Evolutionary conservation across 2,888 invertebrate species (phyloP), one percentile per base, ranked within the genome.

Genomic region (Crematogaster levior): DNA sequence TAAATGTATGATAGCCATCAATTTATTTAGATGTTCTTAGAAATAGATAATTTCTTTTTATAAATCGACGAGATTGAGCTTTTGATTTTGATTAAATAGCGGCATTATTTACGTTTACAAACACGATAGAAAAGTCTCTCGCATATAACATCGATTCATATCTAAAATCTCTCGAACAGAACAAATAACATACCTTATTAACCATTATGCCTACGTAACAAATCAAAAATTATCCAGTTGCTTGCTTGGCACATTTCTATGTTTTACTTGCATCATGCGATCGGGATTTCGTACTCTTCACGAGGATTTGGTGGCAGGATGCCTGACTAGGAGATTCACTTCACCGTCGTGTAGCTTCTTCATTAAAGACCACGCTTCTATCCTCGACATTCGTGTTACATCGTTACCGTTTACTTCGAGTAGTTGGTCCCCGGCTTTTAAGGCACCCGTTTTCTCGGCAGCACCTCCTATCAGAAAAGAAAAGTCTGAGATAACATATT

Each of bases 361-460:
- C 95, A 99, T 97, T 84, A 97, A 96, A 89, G 97, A 97, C 99
- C 99, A 99, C 75, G 98, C 98, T 95, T 98, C 98, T 89, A 98
- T 98, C 91, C 99, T 96, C n/a, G 98, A 97, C 96, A 98, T 97
- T 84, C 96, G 96, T 86, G 97, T 96, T 92, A 98, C 97, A 90
- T 97, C 97, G 87, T 96, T 96, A 74, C 97, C 97, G 91, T 98
- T 98, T 74, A 98, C 97, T 89, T 96, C 96, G 48, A 98, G 95
- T 88, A 99, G 96, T 95, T 98, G 98, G 94, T 99, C 98, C 75
- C 98, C 98, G 88, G 97, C 97, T 93, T 96, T 96, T 91, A 99
- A 96, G 92, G 96, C 96, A 84, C 98, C 97, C 93, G 97, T 97
- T 95, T 98, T 98, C 92, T 98, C 98, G 84, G 98, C 98, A 91